These are phyloP conservation scores for Nephila pilipes DNA, from an alignment of 1,140 invertebrate species.

Conservation along the genomic window DNA sequence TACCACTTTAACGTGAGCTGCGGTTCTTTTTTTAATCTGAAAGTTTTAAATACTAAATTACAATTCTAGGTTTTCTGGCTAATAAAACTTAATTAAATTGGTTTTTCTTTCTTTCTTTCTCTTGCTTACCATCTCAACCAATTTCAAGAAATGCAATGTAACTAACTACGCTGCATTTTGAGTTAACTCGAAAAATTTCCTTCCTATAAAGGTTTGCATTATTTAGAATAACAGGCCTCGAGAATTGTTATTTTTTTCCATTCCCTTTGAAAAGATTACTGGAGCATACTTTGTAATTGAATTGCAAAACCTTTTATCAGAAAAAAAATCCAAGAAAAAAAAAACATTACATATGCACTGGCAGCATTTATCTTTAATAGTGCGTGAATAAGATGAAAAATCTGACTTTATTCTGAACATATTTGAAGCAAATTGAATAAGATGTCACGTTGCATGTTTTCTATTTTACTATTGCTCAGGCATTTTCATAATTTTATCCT, in stretches of 20 bases:
- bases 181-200: constrained; percentile 11
- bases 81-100: constrained; percentile 54
- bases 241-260: neutral
- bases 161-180: neutral
- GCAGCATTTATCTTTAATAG: neutral
- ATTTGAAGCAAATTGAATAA: too few species aligned
- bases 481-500: too few species aligned
- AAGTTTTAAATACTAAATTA: constrained; percentile 15
- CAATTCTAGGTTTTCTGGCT: neutral
- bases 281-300: constrained; percentile 33
- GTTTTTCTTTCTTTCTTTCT: neutral
- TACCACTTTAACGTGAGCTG: neutral
- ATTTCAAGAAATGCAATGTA: neutral
- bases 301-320: constrained; percentile 49
- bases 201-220: neutral
- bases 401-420: too few species aligned
- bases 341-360: neutral
- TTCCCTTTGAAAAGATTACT: neutral
- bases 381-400: too few species aligned
- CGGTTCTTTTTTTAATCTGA: neutral
- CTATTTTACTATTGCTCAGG: too few species aligned
- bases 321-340: neutral
- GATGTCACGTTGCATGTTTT: too few species aligned
- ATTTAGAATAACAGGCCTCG: neutral
- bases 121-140: neutral